phyloP scores from a whole-genome alignment of 2,797 vertebrate species.

The Leptatherina wallacei region DNA sequence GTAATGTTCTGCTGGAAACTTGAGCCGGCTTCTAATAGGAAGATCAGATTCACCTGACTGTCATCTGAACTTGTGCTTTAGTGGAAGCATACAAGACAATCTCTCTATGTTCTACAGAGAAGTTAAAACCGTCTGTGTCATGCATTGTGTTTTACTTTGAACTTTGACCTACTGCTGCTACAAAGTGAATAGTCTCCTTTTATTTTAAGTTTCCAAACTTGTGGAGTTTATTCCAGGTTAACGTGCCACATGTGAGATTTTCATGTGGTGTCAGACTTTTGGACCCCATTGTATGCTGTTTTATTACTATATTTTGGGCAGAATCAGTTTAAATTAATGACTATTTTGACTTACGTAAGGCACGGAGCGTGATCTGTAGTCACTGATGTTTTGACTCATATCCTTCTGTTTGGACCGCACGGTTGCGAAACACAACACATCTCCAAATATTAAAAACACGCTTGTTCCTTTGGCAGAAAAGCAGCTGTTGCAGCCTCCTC shows the following conservation, averaged over 20 bases:
- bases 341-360: background rate
- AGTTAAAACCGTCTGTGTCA: background rate
- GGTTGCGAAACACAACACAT: constrained; percentile 58
- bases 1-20: background rate
- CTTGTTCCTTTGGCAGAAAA: constrained; percentile 39
- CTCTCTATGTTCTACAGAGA: background rate
- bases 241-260: background rate
- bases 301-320: constrained; percentile 1
- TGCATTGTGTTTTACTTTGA: background rate
- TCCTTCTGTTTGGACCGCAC: constrained; percentile 30
- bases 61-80: background rate
- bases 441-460: constrained; percentile 46
- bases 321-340: constrained; percentile 7
- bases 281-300: background rate
- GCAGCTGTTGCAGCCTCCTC: constrained; percentile 24
- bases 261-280: background rate
- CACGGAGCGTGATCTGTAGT: constrained; percentile 35
- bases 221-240: background rate
- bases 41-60: background rate
- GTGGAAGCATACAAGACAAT: background rate
- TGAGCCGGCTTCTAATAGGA: background rate
- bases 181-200: too few species aligned
- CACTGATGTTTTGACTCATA: constrained; percentile 46
- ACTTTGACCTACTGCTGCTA: too few species aligned
- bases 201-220: background rate